Base-by-base conservation (phyloP, 2,113 vertebrate species). In the Tychaedon coryphoeus region DNA sequence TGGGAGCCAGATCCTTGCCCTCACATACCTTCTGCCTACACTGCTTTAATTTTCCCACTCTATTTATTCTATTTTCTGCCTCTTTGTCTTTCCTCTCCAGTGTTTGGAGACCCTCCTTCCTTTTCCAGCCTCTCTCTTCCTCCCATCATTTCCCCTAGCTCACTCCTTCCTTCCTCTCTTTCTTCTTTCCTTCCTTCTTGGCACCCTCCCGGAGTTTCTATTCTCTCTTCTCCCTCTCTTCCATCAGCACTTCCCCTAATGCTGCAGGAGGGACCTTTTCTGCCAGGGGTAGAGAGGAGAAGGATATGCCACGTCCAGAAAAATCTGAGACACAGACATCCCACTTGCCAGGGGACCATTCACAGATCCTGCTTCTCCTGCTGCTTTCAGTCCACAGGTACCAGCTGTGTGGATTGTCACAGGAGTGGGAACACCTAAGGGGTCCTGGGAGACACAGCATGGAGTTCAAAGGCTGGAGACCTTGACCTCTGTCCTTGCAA, bases 11-110 rank as follows among this genome's bases (percentile, higher is more conserved):
- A 50, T 24, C 40, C 54, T 53, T 67, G 45, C 62, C 76, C 48
- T 77, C 33, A 78, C 38, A 26, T 24, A 45, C 17, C 36, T 78
- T 69, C 58, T 82, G 67, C 58, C 77, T 29, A 45, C 24, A 26
- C 66, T 24, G 34, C 42, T 92, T 81, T 76, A 42, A 85, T 82
- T 88, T 95, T 70, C 67, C 15, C 31, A 25, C 64, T 71, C 71
- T 95, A n/a, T 83, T 95, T 90, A 56, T 94, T 95, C 93, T 94
- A 88, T 94, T 91, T 95, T 95, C 81, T 95, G 62, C 77, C 70
- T 88, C 90, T 92, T 95, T 95, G 84, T 96, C 64, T 91, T 94
- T 95, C 19, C 50, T 57, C 84, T 72, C 34, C 61, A 73, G 36
- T 79, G 79, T 87, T 89, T 93, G 83, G 70, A 50, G 73, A 95